Evolutionary conservation across 2,888 invertebrate species (phyloP).

Genomic region (Drosophila subsilvestris): DNA sequence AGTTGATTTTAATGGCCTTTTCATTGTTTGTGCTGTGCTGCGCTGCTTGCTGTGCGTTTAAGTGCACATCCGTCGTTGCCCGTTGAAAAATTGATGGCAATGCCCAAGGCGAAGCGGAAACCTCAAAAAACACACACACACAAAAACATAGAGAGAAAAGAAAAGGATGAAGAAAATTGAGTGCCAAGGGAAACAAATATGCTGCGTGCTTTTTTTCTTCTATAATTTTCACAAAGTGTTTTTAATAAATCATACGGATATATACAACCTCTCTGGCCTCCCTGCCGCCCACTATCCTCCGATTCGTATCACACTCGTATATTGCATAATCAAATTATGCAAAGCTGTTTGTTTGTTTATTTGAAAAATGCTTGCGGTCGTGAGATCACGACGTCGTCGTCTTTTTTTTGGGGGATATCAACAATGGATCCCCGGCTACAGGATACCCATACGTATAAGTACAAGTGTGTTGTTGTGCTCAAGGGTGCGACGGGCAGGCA

Average conservation of each 20-base stretch:
- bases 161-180: background rate
- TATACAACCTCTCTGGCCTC: background rate
- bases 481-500: too few species aligned
- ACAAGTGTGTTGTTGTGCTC: too few species aligned
- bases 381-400: background rate
- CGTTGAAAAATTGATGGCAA: slow-evolving; percentile 11
- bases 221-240: background rate
- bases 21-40: slow-evolving; percentile 32
- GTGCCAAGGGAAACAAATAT: background rate
- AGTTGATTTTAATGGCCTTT: slow-evolving; percentile 37
- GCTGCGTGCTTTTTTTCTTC: background rate
- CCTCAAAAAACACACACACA: background rate
- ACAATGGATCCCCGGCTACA: too few species aligned
- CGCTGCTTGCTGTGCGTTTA: slow-evolving; percentile 6
- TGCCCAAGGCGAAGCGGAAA: background rate
- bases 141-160: background rate
- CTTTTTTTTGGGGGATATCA: background rate
- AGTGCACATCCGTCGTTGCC: slow-evolving; percentile 20
- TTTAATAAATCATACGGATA: slow-evolving; percentile 1
- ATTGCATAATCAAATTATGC: slow-evolving; percentile 22
- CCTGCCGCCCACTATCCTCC: too few species aligned
- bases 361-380: slow-evolving; percentile 23
- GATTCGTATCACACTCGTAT: background rate
- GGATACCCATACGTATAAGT: too few species aligned
- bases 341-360: slow-evolving; percentile 23